Evolutionary conservation across 2,888 invertebrate species (phyloP).

Genomic region (Ecdyonurus torrentis): DNA sequence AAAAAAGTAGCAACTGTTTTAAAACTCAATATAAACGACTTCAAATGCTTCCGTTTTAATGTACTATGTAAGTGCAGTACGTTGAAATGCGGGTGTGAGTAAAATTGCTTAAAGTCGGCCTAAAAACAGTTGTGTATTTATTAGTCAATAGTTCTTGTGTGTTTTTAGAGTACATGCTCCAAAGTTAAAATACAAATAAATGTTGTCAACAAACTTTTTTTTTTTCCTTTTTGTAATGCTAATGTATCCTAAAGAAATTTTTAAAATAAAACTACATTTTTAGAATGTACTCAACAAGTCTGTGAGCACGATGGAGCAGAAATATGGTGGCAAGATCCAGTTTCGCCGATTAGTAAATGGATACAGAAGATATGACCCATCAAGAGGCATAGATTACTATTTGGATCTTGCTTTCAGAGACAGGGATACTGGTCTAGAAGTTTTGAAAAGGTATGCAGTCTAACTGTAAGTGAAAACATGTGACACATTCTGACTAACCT

Average conservation of each 20-base stretch:
- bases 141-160: too few relatives aligned
- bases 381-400: slow-evolving; percentile 70
- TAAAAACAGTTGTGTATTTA: too few relatives aligned
- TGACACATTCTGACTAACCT: too few relatives aligned
- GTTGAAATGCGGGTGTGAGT: too few relatives aligned
- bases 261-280: too few relatives aligned
- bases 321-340: slow-evolving; percentile 33
- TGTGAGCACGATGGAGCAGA: slow-evolving; percentile 28
- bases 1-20: background rate
- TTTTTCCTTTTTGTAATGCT: too few relatives aligned
- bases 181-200: too few relatives aligned
- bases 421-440: slow-evolving; percentile 25
- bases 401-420: slow-evolving; percentile 49
- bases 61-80: too few relatives aligned
- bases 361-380: slow-evolving; percentile 62
- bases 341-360: slow-evolving; percentile 45
- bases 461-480: background rate
- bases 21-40: background rate
- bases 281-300: slow-evolving; percentile 35
- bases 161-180: too few relatives aligned
- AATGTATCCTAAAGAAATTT: too few relatives aligned
- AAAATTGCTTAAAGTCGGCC: too few relatives aligned
- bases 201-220: too few relatives aligned
- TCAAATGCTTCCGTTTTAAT: slow-evolving; percentile 2
- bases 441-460: slow-evolving; percentile 31